Evolutionary conservation across 2,888 invertebrate species (phyloP).

Genomic region (Colostygia pectinataria): DNA sequence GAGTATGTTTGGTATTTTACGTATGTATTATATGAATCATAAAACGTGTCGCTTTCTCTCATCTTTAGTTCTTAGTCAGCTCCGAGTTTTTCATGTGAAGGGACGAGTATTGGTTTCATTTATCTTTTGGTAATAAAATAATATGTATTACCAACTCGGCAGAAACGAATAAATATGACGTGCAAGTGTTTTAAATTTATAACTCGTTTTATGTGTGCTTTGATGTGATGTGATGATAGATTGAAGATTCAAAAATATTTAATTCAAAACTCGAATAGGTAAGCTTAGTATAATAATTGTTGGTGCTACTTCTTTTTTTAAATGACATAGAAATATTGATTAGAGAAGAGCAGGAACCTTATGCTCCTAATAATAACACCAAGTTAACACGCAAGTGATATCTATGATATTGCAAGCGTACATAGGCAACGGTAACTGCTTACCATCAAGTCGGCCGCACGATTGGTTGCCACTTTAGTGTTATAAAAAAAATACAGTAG

Average conservation of each 20-base stretch:
- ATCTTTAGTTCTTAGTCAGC: conserved; percentile 15
- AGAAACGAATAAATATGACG: conserved; percentile 4
- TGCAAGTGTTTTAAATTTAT: conserved; percentile 8
- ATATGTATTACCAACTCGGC: no score
- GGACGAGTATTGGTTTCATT: conserved; percentile 5
- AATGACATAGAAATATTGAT: no score
- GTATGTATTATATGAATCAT: conserved; percentile 22
- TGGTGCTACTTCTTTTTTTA: no score
- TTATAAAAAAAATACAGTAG: no score
- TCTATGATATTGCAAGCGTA: no score
- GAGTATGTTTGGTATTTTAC: conserved; percentile 27
- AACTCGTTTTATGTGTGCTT: conserved; percentile 10
- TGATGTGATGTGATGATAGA: conserved; percentile 13
- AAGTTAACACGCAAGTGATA: no score
- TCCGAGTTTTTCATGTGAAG: conserved; percentile 7
- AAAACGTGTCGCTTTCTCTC: conserved; percentile 1
- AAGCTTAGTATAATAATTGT: background rate
- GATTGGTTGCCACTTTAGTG: no score
- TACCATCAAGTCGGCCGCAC: no score
- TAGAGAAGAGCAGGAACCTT: no score
- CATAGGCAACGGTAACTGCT: no score
- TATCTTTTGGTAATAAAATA: background rate
- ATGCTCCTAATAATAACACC: no score
- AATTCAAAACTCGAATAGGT: background rate
- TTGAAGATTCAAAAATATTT: conserved; percentile 1